Percentiles rank a stretch among this genome's conserved stretches.
Conservation (phyloP, 2,113 vertebrate species). For the Pygoscelis antarcticus region DNA sequence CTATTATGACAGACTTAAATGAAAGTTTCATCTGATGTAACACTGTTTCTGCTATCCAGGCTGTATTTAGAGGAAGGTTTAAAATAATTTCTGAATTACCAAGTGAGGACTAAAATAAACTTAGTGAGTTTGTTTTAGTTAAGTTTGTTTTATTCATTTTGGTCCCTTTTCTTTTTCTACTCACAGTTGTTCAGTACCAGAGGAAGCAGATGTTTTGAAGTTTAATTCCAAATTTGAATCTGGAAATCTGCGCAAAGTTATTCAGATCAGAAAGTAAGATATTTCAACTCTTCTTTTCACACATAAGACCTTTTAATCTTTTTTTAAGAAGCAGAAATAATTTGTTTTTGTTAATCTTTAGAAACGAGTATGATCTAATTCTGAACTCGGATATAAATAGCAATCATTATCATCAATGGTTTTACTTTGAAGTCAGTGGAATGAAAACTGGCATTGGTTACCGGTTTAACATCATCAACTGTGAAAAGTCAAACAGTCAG, state of each 20-base stretch:
- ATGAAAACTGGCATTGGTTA: slow-evolving; percentile 88
- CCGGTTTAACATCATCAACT: slow-evolving; percentile 99
- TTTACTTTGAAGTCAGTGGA: slow-evolving; percentile 98
- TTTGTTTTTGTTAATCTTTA: slow-evolving; percentile 69
- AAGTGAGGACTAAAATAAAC: background rate
- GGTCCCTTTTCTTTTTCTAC: background rate
- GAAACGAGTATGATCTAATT: slow-evolving; percentile 96
- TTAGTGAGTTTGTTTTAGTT: background rate
- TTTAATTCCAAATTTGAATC: slow-evolving; percentile 99
- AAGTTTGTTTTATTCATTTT: background rate
- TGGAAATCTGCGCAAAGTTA: slow-evolving; percentile 94
- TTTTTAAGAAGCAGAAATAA: too few species aligned
- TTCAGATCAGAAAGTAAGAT: slow-evolving; percentile 96
- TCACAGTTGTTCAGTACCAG: slow-evolving; percentile 80
- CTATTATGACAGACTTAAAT: background rate
- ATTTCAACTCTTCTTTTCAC: background rate
- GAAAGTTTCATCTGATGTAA: background rate
- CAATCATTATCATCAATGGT: slow-evolving; percentile 99
- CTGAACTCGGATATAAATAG: slow-evolving; percentile 98
- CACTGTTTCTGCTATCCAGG: background rate
- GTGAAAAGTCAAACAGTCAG: slow-evolving; percentile 98
- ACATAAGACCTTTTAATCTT: background rate
- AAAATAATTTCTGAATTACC: background rate
- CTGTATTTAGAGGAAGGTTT: background rate
- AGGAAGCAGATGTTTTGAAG: slow-evolving; percentile 88